Evolutionary conservation across 1,140 invertebrate genomes (phyloP), one percentile per base, ranked within the genome.

Genomic region (Cotesia vestalis): DNA sequence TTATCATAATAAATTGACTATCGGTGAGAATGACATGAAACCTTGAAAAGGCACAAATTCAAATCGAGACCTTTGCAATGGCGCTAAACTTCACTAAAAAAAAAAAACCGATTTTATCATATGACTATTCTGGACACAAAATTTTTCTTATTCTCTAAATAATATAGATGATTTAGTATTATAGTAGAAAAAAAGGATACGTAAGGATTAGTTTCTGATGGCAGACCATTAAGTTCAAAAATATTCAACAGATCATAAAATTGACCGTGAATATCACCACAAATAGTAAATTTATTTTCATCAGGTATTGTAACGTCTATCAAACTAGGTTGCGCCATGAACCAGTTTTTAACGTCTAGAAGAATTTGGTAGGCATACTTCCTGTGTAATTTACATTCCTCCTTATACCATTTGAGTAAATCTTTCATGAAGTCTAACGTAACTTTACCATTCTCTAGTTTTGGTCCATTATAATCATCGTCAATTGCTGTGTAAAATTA

Each of bases 181-280:
- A 1, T 27, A 27, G 27, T 27, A 27, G 27, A 27, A 55, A 17
- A 72, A 86, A 89, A 89, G 88, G 88, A 89, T 92, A 95, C 92
- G 89, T 99, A 99, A 73, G 98, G 98, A 89, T 99, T 99, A 55
- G 90, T 91, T 83, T 95, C 91, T 9, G 96, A 98, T 11, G 98
- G 98, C 53, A 97, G 85, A 9, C 97, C 98, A 88, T 99, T 99
- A 53, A 99, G 88, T 81, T 97, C 90, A 88, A 99, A 99, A 77
- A 99, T 98, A 88, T 99, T 98, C 88, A 98, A 91, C 60, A 99
- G 87, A 89, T 99, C 98, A 87, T 97, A 99, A 88, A 92, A 99
- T 87, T 99, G 98, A 27, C 98, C 98, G 86, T 99, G 98, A 78
- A 99, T 97, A 87, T 99, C 98, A n/a, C 98, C 98, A 88, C 98